A percentile compares a stretch with the other conserved stretches of the same genome.
These are phyloP conservation scores for Gila orcuttii DNA, from an alignment of 2,113 vertebrate genomes.

Conservation along the genomic window DNA sequence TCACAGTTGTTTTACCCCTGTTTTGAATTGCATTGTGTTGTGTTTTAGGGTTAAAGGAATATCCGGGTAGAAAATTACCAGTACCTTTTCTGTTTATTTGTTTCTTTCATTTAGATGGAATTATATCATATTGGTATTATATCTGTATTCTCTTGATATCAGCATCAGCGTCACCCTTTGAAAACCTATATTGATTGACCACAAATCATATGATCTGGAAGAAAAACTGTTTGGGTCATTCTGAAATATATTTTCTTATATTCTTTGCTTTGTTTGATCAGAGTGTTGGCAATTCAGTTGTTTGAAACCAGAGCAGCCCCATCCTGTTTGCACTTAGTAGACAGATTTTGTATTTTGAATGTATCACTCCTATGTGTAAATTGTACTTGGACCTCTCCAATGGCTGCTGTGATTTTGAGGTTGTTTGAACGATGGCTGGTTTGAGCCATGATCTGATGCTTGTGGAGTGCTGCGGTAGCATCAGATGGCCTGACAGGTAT, in stretches of 20 bases:
- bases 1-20: background rate
- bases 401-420: conserved; percentile 20
- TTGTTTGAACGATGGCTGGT: conserved; percentile 12
- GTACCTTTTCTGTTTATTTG: background rate
- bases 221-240: background rate
- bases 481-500: conserved; percentile 7
- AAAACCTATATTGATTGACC: background rate
- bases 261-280: background rate
- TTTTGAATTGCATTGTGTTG: background rate
- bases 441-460: conserved; percentile 22
- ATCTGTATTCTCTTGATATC: background rate
- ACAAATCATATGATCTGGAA: background rate
- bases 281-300: background rate
- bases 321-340: background rate
- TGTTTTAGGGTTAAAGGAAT: background rate
- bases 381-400: conserved; percentile 14
- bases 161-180: background rate
- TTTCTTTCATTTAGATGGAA: background rate
- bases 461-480: background rate
- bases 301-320: background rate
- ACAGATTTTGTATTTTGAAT: background rate
- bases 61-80: background rate
- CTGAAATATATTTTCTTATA: background rate
- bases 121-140: background rate
- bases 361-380: background rate